A percentile compares a stretch with the other conserved stretches of the same genome.
Evolutionary conservation across 2,888 invertebrate genomes (phyloP).

Genomic region (Lutraria lutraria): DNA sequence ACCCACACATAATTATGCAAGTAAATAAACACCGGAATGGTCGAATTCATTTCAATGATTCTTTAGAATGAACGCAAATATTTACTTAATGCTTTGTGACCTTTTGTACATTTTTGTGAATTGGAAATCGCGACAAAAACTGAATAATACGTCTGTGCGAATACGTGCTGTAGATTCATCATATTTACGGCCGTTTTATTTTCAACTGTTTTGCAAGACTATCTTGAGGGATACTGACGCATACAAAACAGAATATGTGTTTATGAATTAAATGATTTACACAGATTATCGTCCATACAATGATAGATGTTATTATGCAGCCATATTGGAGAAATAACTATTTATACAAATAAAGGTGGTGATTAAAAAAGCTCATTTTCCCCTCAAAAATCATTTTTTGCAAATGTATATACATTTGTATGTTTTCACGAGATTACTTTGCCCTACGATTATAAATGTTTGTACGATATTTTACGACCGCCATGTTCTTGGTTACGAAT

Average conservation of each 20-base stretch:
- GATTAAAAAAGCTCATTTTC: not conserved
- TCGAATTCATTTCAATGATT: constrained; percentile 47
- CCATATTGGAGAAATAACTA: not conserved
- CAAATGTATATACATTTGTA: no score
- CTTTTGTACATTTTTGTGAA: constrained; percentile 1
- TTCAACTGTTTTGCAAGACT: not conserved
- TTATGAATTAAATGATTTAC: not conserved
- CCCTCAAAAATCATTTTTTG: no score
- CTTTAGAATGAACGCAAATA: constrained; percentile 37
- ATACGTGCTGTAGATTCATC: not conserved
- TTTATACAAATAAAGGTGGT: not conserved
- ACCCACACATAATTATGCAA: constrained; percentile 35
- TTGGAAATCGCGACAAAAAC: not conserved
- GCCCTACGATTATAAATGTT: not conserved
- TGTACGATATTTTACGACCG: not conserved
- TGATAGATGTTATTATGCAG: not conserved
- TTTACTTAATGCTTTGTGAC: constrained; percentile 29
- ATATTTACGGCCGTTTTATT: not conserved
- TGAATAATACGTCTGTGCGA: not conserved
- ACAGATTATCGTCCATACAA: not conserved
- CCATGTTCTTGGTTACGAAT: not conserved
- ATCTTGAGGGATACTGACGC: no score
- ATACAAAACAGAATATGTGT: no score
- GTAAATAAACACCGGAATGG: constrained; percentile 22
- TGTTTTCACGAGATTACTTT: no score